Evolutionary conservation across 2,797 vertebrate genomes (phyloP).

Genomic region (Sternarchorhynchus goeldii): DNA sequence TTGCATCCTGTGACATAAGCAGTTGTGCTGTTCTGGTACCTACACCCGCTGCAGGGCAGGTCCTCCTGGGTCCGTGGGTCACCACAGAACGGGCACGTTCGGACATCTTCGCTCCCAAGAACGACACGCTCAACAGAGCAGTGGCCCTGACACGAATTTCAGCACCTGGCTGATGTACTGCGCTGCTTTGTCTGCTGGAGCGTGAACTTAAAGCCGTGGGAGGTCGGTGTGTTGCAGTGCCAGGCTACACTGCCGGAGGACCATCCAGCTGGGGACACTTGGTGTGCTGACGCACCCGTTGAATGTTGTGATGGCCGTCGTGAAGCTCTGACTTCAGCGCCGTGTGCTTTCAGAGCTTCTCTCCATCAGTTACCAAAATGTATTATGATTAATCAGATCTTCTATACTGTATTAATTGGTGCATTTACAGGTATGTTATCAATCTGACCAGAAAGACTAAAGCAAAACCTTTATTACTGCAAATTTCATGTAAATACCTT

Average conservation of each 20-base stretch:
- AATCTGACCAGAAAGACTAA: no score
- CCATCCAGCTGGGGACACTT: neutral
- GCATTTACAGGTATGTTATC: no score
- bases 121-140: no score
- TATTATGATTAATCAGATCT: neutral
- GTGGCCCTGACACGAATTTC: neutral
- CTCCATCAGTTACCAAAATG: slow-evolving; percentile 20
- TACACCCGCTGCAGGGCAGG: neutral
- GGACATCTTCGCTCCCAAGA: neutral
- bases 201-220: neutral
- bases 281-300: neutral
- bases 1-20: no score
- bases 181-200: neutral
- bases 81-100: neutral
- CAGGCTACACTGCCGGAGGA: slow-evolving; percentile 9
- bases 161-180: neutral
- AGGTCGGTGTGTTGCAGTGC: neutral
- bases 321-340: neutral
- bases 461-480: no score
- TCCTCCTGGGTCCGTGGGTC: neutral
- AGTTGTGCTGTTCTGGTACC: neutral
- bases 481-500: no score
- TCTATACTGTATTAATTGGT: slow-evolving; percentile 2
- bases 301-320: no score
- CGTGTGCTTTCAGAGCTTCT: neutral